Evolutionary conservation across 64 coral and sea anemone species (phyloP).

Genomic region (Montipora sp.): DNA sequence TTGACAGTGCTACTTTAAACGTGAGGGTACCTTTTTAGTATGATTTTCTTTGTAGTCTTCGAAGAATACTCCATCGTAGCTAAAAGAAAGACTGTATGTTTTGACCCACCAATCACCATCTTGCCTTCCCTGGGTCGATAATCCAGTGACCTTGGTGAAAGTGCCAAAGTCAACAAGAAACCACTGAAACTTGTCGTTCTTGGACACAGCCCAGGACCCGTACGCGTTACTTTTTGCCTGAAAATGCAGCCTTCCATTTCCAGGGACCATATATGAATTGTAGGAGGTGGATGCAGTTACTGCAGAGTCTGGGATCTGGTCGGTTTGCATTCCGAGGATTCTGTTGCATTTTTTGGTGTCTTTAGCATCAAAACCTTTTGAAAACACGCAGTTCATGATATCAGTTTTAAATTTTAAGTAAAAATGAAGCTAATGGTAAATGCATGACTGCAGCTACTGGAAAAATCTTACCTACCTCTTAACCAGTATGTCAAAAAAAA

Average conservation of each 20-base stretch:
- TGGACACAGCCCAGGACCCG: conserved; percentile 32
- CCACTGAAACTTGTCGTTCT: conserved; percentile 44
- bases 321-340: no score
- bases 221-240: conserved; percentile 11
- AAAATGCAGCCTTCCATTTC: conserved; percentile 49
- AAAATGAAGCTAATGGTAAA: no score
- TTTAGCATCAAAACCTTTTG: conserved; percentile 18
- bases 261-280: conserved; percentile 7
- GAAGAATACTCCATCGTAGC: conserved; percentile 44
- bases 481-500: no score
- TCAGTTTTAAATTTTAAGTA: no score
- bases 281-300: conserved; percentile 54
- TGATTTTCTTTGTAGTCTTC: conserved; percentile 57
- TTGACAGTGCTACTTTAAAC: neutral
- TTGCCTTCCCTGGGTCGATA: conserved; percentile 55
- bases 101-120: conserved; percentile 44
- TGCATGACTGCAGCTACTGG: no score
- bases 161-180: conserved; percentile 47
- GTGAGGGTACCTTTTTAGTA: conserved; percentile 5
- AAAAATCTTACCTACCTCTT: no score
- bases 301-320: conserved; percentile 24
- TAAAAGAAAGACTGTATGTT: conserved; percentile 32
- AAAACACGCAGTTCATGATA: neutral
- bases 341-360: neutral
- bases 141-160: conserved; percentile 16